Base-by-base conservation (phyloP, 2,797 vertebrate genomes). In the Anniella stebbinsi region DNA sequence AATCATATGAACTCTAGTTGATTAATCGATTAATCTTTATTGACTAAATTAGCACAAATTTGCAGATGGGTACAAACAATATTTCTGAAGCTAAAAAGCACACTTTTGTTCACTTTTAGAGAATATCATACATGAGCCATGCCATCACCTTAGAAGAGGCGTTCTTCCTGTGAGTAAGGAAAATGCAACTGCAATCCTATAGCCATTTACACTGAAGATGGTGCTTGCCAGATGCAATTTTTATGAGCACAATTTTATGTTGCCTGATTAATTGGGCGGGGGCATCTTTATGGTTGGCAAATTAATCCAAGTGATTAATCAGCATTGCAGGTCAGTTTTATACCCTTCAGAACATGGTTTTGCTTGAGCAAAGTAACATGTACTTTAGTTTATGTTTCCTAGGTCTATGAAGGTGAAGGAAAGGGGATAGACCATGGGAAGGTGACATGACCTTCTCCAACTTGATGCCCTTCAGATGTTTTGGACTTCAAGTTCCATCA, bases 21-120 rank as follows among this genome's bases (percentile, higher is more conserved):
- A 81, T n/a, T 72, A 60, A 38, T 86, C 70, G 57, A 75, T 86
- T 57, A 70, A 75, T 86, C 51, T 75, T 51, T 23, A 60, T 86
- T 86, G 36, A 75, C 38, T 38, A 86, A 86, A 86, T 73, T 75
- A 75, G n/a, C n/a, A 36, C 51, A 38, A 60, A 28, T 60, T 75
- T 60, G 54, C 70, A 54, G 25, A 60, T 9, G 70, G 28, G 13
- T 60, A 41, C 38, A 72, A 41, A 28, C 51, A 75, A 41, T 45
- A 80, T 51, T 33, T 80, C 30, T 80, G 48, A 80, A 51, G 12
- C 45, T 30, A 41, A 75, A 70, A 38, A 70, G 48, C 66, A 63
- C 21, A 4, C 21, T 63, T 63, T 23, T 41, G 70, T 73, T 86
- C 73, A 5, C 38, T 38, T n/a, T 38, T 25, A 38, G 36, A 38